Base-by-base conservation (phyloP, 1,140 invertebrate genomes). In the Heliconius hewitsoni region DNA sequence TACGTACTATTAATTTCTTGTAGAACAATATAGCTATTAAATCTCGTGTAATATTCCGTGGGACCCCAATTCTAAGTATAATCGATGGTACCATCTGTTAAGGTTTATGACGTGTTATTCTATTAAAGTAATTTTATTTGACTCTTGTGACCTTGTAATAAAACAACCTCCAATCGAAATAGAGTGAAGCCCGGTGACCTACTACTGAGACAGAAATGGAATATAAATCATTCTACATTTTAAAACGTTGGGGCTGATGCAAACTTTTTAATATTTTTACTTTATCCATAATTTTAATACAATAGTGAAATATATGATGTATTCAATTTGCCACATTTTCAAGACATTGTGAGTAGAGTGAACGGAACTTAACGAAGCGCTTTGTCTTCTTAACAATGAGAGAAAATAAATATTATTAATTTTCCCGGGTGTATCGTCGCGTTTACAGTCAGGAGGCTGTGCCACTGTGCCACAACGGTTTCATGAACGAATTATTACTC, bases 131-230 rank as follows among this genome's bases (percentile, higher is more conserved):
- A 30, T 66, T 66, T 66, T 66, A 66, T 66, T 66, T 66, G 60
- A 66, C 60, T 66, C 60, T 66, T 2, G n/a, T 30, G 60, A 66
- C 73, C 73, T 52, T 71, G 39, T 72, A 75, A 76, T 76, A 79
- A 75, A 76, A 71, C 60, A 66, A 27, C n/a, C 27, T 23, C 3
- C 23, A 57, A 57, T 9, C 55, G n/a, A 57, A 57, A 57, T 23
- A 57, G 60, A n/a, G 66, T 52, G 42, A 79, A 74, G 66, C 73
- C 78, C 34, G 73, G 46, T 79, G 70, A 79, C 78, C 78, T 76
- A 76, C 66, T 76, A 42, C 74, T 50, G 37, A 23, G 30, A 30
- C n/a, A 75, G 50, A 57, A 74, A 74, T 30, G 39, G 39, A 16
- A 70, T 18, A 76, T 76, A 50, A 70, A 76, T 71, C 74, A 46